phyloP scores from a whole-genome alignment of 2,888 invertebrate genomes.

The Thyatira batis region DNA sequence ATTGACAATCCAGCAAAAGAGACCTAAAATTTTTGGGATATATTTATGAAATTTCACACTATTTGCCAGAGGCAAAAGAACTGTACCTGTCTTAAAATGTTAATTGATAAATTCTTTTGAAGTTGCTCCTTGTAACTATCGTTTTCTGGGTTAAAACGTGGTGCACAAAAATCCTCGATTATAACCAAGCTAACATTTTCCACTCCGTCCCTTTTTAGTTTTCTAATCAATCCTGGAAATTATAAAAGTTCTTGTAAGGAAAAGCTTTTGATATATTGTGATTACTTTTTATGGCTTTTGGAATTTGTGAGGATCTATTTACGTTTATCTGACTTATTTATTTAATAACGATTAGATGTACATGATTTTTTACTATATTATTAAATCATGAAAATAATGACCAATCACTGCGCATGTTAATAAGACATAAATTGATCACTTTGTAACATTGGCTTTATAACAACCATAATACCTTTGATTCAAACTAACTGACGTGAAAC shows the following conservation, averaged over 20 bases:
- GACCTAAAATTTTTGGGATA: slow-evolving; percentile 39
- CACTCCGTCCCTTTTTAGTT: slow-evolving; percentile 83
- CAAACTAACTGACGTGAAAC: not conserved
- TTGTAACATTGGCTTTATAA: not conserved
- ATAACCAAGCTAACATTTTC: slow-evolving; percentile 71
- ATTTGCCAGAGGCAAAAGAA: not conserved
- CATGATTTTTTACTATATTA: too few relatives aligned
- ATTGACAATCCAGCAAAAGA: slow-evolving; percentile 43
- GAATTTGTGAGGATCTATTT: too few relatives aligned
- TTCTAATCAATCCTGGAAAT: slow-evolving; percentile 85
- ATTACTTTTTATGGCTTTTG: too few relatives aligned
- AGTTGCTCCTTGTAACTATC: slow-evolving; percentile 77
- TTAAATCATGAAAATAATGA: too few relatives aligned
- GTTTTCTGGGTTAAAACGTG: slow-evolving; percentile 71
- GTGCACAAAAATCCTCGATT: slow-evolving; percentile 70
- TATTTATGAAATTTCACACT: too few relatives aligned
- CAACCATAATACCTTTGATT: not conserved
- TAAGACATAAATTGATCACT: not conserved
- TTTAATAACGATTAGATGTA: too few relatives aligned
- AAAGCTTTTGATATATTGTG: not conserved
- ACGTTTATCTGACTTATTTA: too few relatives aligned
- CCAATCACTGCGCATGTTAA: too few relatives aligned
- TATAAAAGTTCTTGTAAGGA: not conserved
- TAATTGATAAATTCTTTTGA: slow-evolving; percentile 84
- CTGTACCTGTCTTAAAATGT: too few relatives aligned